A percentile compares a stretch with the other conserved stretches of the same genome.
phyloP scores from a whole-genome alignment of 35 echinoderm and acorn worm species.

The Ophioderma brevispina region DNA sequence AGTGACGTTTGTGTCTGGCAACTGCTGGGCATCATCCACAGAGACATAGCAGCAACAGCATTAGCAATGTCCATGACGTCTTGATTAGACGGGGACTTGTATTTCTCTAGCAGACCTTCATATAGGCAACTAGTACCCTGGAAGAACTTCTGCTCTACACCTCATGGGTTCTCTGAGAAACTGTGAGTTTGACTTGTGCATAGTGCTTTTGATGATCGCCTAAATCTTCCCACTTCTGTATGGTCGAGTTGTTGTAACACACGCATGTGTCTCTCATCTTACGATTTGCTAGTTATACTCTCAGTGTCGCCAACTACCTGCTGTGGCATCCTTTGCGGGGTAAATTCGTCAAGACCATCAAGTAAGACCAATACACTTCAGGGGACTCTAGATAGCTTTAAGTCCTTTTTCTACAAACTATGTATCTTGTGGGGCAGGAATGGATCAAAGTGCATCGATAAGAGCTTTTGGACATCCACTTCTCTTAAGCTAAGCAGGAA shows the following conservation, averaged over 20 bases:
- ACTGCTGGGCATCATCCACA: background rate
- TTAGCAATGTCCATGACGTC: background rate
- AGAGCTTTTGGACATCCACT: background rate
- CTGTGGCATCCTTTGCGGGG: no score
- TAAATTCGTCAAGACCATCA: no score
- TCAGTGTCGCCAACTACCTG: background rate
- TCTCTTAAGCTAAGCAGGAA: background rate
- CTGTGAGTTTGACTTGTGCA: background rate
- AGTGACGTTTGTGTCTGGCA: background rate
- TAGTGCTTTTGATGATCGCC: background rate
- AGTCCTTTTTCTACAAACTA: no score
- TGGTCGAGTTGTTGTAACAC: background rate
- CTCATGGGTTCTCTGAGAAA: background rate
- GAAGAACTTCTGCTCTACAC: background rate
- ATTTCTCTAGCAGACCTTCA: background rate
- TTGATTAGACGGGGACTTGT: background rate
- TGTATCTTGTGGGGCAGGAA: no score
- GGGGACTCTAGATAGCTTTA: no score
- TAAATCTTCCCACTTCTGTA: background rate
- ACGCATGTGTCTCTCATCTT: slow-evolving; percentile 1
- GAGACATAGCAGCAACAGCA: background rate
- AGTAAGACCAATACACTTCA: no score
- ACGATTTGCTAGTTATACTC: background rate
- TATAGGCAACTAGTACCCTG: background rate
- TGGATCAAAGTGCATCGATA: no score